phyloP scores from a whole-genome alignment of 2,113 vertebrate species.

The Phaetusa simplex region DNA sequence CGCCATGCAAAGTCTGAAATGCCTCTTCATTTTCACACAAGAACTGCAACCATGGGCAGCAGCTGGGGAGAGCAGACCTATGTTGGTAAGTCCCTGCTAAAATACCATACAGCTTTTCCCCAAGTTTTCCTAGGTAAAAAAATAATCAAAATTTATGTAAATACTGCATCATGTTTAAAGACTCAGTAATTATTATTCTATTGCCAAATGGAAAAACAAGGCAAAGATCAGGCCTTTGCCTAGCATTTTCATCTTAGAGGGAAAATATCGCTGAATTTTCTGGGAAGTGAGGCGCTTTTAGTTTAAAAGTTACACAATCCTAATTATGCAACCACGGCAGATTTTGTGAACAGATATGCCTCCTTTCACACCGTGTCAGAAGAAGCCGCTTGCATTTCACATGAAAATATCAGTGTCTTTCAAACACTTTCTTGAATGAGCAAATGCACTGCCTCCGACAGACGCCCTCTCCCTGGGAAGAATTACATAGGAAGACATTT shows the following conservation, averaged over 20 bases:
- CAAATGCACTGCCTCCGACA: background rate
- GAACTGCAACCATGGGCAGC: background rate
- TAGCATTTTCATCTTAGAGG: background rate
- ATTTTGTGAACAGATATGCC: background rate
- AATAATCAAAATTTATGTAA: background rate
- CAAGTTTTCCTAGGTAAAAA: background rate
- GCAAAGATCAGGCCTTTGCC: background rate
- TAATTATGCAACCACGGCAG: background rate
- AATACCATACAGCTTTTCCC: background rate
- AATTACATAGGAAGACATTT: conserved; percentile 12
- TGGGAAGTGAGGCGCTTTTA: background rate
- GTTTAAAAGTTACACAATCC: conserved; percentile 27
- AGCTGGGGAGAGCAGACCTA: background rate
- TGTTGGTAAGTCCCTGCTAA: background rate
- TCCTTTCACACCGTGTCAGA: conserved; percentile 4
- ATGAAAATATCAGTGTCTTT: conserved; percentile 2
- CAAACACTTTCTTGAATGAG: conserved; percentile 1
- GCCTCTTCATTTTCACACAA: background rate
- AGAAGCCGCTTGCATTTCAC: background rate
- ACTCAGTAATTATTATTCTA: background rate
- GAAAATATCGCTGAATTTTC: conserved; percentile 9
- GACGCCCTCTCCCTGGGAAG: background rate
- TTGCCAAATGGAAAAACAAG: background rate
- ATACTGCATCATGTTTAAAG: background rate
- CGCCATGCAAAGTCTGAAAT: background rate